Evolutionary conservation across 2,797 vertebrate species (phyloP).

Genomic region (Trematomus bernacchii): DNA sequence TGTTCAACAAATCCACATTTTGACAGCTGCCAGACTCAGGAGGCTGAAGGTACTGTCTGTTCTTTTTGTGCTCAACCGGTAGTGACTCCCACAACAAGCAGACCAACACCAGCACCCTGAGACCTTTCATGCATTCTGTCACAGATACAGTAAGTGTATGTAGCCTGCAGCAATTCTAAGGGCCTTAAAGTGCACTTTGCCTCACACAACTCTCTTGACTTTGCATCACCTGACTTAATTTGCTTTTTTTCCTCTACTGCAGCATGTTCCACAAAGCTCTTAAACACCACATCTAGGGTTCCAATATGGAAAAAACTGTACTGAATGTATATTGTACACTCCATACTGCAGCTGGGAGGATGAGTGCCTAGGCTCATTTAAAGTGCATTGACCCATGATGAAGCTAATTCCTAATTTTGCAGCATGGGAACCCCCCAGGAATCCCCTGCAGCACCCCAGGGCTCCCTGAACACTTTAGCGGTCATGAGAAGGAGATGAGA

Average conservation of each 20-base stretch:
- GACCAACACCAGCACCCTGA: conserved; percentile 6
- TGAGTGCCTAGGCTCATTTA: conserved; percentile 21
- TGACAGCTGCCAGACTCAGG: conserved; percentile 31
- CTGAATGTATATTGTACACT: background rate
- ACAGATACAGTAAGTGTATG: conserved; percentile 16
- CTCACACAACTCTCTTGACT: conserved; percentile 34
- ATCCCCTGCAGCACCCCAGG: conserved; percentile 24
- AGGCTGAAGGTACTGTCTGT: conserved; percentile 44
- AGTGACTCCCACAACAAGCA: background rate
- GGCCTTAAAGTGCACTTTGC: conserved; percentile 18
- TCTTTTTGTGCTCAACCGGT: conserved; percentile 24
- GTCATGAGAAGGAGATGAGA: conserved; percentile 23
- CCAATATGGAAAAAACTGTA: background rate
- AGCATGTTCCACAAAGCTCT: conserved; percentile 25
- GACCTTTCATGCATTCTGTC: background rate
- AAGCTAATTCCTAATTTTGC: conserved; percentile 39
- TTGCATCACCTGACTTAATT: conserved; percentile 32
- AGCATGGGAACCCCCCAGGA: conserved; percentile 53
- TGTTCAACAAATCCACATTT: conserved; percentile 9
- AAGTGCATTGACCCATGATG: conserved; percentile 35
- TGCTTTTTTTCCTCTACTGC: conserved; percentile 14
- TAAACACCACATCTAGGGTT: background rate
- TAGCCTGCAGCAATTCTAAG: conserved; percentile 16
- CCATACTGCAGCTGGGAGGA: conserved; percentile 17
- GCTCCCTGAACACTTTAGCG: conserved; percentile 19